A percentile compares a stretch with the other conserved stretches of the same genome.
These are phyloP conservation scores for Mustela nigripes DNA, from an alignment of 2,113 vertebrate genomes.

Conservation along the genomic window DNA sequence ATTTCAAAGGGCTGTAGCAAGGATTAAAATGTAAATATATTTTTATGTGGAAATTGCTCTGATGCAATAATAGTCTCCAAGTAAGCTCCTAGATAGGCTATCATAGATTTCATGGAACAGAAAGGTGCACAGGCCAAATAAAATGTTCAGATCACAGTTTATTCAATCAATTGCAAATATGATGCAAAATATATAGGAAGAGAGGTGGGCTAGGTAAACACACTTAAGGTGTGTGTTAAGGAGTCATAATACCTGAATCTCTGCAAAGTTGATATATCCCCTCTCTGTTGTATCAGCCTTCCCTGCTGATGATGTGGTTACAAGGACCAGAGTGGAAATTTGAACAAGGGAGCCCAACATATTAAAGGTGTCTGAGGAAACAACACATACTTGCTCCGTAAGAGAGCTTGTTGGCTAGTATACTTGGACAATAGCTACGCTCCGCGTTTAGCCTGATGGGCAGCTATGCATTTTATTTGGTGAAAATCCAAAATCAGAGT, in stretches of 20 bases:
- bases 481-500: background rate
- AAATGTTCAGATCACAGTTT: background rate
- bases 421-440: background rate
- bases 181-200: background rate
- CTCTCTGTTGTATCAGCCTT: background rate
- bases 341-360: background rate
- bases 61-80: background rate
- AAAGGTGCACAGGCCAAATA: background rate
- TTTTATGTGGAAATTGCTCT: background rate
- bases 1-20: background rate
- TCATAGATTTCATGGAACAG: background rate
- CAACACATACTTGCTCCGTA: background rate
- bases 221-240: background rate
- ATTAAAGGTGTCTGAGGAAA: background rate
- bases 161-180: slow-evolving; percentile 1
- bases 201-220: background rate
- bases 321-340: background rate
- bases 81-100: background rate
- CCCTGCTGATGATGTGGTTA: background rate
- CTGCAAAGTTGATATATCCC: background rate
- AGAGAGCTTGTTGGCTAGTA: background rate
- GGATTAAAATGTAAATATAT: background rate
- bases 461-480: background rate
- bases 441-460: background rate
- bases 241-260: background rate